phyloP scores from a whole-genome alignment of 2,888 invertebrate species.

The Drosophila formosana region DNA sequence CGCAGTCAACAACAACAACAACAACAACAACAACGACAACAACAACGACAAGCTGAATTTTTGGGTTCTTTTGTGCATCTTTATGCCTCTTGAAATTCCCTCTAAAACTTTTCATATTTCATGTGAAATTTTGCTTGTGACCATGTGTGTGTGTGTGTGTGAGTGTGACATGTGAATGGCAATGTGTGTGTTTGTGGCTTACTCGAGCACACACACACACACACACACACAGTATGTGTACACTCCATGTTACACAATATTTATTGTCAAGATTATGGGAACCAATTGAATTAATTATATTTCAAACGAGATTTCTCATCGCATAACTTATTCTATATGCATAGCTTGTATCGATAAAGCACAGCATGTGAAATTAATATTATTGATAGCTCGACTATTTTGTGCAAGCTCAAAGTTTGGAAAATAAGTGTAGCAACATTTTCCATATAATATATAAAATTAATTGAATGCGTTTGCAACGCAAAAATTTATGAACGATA shows the following conservation, averaged over 20 bases:
- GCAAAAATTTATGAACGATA: no score
- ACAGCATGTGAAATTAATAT: no score
- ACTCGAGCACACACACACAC: neutral
- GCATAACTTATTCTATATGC: neutral
- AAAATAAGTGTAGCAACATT: no score
- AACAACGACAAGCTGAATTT: neutral
- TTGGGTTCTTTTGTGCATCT: conserved; percentile 5
- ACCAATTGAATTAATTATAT: conserved; percentile 14
- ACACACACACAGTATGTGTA: neutral
- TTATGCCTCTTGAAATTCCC: conserved; percentile 12
- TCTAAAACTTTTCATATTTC: conserved; percentile 12
- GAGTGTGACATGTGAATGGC: conserved; percentile 1
- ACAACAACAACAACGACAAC: conserved; percentile 1
- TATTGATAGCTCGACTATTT: no score
- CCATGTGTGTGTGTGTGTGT: neutral
- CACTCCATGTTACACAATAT: neutral
- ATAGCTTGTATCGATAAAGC: neutral
- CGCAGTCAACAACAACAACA: conserved; percentile 3
- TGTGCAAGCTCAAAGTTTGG: no score
- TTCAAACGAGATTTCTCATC: neutral
- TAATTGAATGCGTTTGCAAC: no score
- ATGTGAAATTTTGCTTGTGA: conserved; percentile 1
- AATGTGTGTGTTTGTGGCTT: conserved; percentile 2
- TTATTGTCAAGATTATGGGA: conserved; percentile 5
- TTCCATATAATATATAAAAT: no score